phyloP scores from a whole-genome alignment of 2,797 vertebrate genomes.

The Enteromius afrohamiltoni region DNA sequence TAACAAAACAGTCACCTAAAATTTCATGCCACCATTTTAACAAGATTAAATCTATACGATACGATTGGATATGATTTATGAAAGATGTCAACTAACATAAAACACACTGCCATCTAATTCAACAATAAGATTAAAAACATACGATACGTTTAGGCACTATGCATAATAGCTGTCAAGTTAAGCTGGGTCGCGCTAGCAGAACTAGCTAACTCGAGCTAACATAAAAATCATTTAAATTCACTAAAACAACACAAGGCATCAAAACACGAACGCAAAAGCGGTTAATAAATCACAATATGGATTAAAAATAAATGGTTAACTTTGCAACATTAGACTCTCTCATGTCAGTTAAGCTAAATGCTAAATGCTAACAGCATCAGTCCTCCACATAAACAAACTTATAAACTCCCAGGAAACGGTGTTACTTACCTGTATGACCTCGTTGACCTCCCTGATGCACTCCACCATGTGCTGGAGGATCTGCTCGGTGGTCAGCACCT shows the following conservation, averaged over 20 bases:
- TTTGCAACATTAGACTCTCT: neutral
- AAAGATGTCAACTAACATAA: neutral
- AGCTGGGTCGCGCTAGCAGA: slow-evolving; percentile 10
- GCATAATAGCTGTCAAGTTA: neutral
- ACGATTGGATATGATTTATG: no score
- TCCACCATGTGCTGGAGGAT: slow-evolving; percentile 99
- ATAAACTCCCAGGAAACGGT: neutral
- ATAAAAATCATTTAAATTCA: neutral
- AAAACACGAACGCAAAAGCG: no score
- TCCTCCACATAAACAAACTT: slow-evolving; percentile 23
- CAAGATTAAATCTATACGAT: no score
- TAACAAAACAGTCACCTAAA: neutral
- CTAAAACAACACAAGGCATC: neutral
- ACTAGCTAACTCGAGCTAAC: neutral
- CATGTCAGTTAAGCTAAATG: neutral
- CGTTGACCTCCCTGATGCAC: slow-evolving; percentile 99
- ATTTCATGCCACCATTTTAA: neutral
- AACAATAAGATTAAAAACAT: neutral
- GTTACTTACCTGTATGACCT: slow-evolving; percentile 92
- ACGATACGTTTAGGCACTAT: neutral
- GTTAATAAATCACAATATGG: neutral
- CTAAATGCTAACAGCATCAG: slow-evolving; percentile 38
- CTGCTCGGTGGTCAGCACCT: slow-evolving; percentile 97
- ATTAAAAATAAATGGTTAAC: neutral
- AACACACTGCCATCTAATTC: neutral